Percentiles rank a stretch among this genome's conserved stretches.
Evolutionary conservation across 1,140 invertebrate genomes (phyloP).

Genomic region (Drosophila teissieri): DNA sequence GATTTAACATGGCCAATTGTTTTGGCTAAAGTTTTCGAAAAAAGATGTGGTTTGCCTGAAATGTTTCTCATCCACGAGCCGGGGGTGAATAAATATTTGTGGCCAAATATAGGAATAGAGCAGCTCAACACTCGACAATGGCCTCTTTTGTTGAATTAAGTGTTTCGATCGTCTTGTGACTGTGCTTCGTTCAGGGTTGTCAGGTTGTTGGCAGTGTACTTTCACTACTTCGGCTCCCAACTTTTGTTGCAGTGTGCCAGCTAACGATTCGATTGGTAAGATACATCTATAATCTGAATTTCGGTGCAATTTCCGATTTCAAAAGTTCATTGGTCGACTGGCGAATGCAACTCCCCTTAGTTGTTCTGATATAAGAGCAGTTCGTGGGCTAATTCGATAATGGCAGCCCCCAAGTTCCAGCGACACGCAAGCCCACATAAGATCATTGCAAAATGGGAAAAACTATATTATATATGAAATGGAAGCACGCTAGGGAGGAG

Average conservation of each 20-base stretch:
- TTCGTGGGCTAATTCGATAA: constrained; percentile 31
- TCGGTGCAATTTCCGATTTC: background rate
- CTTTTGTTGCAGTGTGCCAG: background rate
- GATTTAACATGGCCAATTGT: background rate
- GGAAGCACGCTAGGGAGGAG: constrained; percentile 1
- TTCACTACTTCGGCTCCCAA: too few species aligned
- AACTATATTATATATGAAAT: background rate
- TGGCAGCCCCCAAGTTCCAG: constrained; percentile 1
- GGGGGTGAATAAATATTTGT: constrained; percentile 23
- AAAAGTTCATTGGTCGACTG: background rate
- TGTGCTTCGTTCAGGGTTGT: constrained; percentile 7
- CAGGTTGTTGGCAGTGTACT: background rate
- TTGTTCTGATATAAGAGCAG: constrained; percentile 2
- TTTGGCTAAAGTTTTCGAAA: background rate
- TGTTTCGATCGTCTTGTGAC: constrained; percentile 28
- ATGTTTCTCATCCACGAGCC: background rate
- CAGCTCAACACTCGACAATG: background rate
- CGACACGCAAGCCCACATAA: constrained; percentile 10
- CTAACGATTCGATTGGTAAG: too few species aligned
- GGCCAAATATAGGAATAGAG: background rate
- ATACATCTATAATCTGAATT: too few species aligned
- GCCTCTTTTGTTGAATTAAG: constrained; percentile 31
- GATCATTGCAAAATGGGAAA: background rate
- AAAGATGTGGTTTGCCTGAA: background rate
- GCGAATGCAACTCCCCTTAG: background rate